phyloP scores from a whole-genome alignment of 2,113 vertebrate genomes.

The Tylochromis polylepis region DNA sequence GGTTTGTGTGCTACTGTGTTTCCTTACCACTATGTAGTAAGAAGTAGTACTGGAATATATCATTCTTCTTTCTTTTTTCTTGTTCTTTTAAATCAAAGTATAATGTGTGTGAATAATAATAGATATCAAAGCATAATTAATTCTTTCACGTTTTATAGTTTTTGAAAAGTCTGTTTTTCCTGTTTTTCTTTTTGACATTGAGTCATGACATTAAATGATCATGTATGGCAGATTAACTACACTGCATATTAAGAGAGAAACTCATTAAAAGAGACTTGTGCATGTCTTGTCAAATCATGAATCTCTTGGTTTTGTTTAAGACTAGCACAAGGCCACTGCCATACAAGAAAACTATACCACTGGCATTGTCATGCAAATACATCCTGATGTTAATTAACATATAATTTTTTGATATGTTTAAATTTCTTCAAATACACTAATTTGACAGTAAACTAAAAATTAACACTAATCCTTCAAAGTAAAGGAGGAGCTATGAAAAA shows the following conservation, averaged over 20 bases:
- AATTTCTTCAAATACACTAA: background rate
- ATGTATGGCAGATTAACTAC: constrained; percentile 18
- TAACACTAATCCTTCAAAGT: background rate
- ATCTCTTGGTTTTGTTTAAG: constrained; percentile 5
- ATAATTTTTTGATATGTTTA: background rate
- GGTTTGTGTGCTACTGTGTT: background rate
- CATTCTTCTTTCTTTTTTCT: background rate
- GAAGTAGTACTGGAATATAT: background rate
- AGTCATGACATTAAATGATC: background rate
- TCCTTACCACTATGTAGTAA: background rate
- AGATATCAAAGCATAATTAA: background rate
- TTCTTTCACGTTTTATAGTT: background rate
- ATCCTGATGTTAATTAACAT: background rate
- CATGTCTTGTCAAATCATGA: background rate
- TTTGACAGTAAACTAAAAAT: background rate
- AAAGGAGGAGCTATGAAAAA: background rate
- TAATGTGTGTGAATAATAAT: background rate
- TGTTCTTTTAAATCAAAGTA: background rate
- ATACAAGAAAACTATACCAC: background rate
- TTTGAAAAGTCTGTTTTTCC: background rate
- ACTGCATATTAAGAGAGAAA: constrained; percentile 6
- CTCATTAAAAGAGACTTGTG: background rate
- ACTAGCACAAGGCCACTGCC: background rate
- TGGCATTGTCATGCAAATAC: background rate
- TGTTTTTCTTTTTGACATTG: background rate